Percentiles rank a stretch among this genome's conserved stretches.
Conservation (phyloP, 2,797 vertebrate genomes). For the Potorous gilbertii region DNA sequence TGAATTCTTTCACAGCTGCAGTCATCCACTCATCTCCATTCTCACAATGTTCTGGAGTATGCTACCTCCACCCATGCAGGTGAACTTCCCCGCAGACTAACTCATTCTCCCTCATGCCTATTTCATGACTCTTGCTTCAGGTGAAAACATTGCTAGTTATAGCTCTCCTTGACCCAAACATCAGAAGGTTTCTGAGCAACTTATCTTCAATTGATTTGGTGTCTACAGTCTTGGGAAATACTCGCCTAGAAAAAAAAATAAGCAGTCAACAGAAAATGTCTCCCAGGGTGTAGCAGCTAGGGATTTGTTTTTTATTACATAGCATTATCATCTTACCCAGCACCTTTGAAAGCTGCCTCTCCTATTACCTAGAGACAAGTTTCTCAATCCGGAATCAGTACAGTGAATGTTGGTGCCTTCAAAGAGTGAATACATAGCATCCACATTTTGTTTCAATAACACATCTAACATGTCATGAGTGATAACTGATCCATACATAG, state of each 20-base stretch:
- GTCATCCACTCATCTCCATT: background rate
- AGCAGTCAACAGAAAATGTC: conserved; percentile 30
- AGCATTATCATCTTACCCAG: background rate
- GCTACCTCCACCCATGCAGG: background rate
- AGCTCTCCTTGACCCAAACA: background rate
- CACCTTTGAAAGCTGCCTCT: conserved; percentile 34
- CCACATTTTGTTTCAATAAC: background rate
- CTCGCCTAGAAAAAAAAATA: background rate
- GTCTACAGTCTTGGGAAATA: background rate
- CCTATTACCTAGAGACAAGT: background rate
- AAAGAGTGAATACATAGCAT: conserved; percentile 44
- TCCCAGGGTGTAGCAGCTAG: background rate
- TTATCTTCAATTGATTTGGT: background rate
- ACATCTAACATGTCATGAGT: background rate
- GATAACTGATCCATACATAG: background rate
- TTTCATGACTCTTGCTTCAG: background rate
- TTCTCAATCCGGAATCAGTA: conserved; percentile 46
- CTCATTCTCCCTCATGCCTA: background rate
- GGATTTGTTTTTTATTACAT: background rate
- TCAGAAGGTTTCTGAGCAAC: conserved; percentile 7
- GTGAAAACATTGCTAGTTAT: background rate
- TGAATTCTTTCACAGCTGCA: background rate
- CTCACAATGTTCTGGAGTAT: background rate
- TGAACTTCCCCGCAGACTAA: background rate
- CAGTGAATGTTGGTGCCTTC: conserved; percentile 57